These are phyloP conservation scores for Thalassophryne amazonica DNA, from an alignment of 2,797 vertebrate species.

Conservation along the genomic window DNA sequence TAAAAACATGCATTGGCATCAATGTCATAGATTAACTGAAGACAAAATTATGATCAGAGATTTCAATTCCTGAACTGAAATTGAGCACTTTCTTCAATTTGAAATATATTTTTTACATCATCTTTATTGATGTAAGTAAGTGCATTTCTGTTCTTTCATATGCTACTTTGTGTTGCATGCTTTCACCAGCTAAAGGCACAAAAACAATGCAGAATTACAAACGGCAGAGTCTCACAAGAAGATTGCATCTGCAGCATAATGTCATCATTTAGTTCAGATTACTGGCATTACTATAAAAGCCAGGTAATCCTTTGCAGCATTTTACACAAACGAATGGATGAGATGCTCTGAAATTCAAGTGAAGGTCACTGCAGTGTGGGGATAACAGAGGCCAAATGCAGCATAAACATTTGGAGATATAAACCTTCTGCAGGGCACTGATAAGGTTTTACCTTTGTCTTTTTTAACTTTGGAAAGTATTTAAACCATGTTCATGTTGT, in stretches of 20 bases:
- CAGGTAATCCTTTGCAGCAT: neutral
- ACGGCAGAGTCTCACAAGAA: neutral
- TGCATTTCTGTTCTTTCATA: conserved; percentile 22
- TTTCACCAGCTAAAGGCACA: conserved; percentile 5
- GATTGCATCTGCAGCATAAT: neutral
- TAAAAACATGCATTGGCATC: conserved; percentile 10
- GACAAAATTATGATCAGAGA: neutral
- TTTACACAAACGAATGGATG: too few relatives aligned
- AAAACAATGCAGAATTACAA: conserved; percentile 12
- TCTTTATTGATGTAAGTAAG: conserved; percentile 2
- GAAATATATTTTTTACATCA: conserved; percentile 5
- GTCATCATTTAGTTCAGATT: neutral
- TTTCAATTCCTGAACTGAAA: neutral
- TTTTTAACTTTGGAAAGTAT: conserved; percentile 70
- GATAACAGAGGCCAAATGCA: neutral
- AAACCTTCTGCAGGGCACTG: conserved; percentile 21
- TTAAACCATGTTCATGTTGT: conserved; percentile 64
- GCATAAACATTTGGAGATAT: neutral
- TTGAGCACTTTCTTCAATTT: neutral
- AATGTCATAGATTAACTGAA: conserved; percentile 5
- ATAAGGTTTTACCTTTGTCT: conserved; percentile 13
- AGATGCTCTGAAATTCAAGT: neutral
- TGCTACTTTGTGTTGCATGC: conserved; percentile 31
- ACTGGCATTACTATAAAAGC: neutral
- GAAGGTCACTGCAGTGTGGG: neutral